Evolutionary conservation across 2,888 invertebrate species (phyloP).

Genomic region (Gari tellinella): DNA sequence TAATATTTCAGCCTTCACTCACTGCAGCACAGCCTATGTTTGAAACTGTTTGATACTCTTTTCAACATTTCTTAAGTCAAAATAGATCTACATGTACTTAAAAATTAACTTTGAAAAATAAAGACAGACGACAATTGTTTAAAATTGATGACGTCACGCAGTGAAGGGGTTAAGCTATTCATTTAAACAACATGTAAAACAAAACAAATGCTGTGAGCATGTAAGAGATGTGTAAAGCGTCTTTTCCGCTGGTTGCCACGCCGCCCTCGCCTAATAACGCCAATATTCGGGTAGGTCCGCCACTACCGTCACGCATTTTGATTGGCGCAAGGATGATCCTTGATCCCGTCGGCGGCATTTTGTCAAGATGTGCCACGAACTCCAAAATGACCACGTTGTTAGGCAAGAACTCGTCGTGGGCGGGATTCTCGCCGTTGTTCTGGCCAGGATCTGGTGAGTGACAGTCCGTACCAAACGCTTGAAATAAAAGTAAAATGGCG

Average conservation of each 20-base stretch:
- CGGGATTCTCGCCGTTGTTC: slow-evolving; percentile 83
- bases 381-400: slow-evolving; percentile 86
- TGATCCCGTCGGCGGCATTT: slow-evolving; percentile 65
- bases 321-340: slow-evolving; percentile 86
- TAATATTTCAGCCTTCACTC: too few relatives aligned
- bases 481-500: too few relatives aligned
- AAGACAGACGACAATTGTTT: too few relatives aligned
- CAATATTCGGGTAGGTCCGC: slow-evolving; percentile 87
- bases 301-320: slow-evolving; percentile 87
- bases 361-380: slow-evolving; percentile 86
- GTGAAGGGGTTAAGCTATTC: too few relatives aligned
- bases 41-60: too few relatives aligned
- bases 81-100: too few relatives aligned
- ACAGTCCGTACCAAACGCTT: slow-evolving; percentile 88
- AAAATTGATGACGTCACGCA: too few relatives aligned
- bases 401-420: slow-evolving; percentile 86
- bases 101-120: too few relatives aligned
- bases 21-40: too few relatives aligned
- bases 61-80: too few relatives aligned
- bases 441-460: slow-evolving; percentile 87
- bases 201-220: too few relatives aligned
- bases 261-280: slow-evolving; percentile 56
- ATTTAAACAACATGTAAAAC: too few relatives aligned
- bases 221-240: neutral
- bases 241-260: slow-evolving; percentile 9